phyloP scores from a whole-genome alignment of 2,888 invertebrate species.

The Neria commutata region DNA sequence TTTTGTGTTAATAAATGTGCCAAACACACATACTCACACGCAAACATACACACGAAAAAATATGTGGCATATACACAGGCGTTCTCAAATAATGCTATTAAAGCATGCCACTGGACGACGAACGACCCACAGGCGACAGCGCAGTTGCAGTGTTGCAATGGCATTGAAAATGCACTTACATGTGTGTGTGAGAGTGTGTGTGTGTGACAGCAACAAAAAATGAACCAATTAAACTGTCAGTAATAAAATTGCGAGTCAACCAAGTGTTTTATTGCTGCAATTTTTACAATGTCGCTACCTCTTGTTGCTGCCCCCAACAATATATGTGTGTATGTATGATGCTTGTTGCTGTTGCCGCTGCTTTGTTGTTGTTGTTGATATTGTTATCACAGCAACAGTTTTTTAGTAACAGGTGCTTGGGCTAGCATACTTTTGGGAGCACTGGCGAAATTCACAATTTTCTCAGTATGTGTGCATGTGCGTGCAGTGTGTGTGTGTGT shows the following conservation, averaged over 20 bases:
- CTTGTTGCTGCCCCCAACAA: constrained; percentile 20
- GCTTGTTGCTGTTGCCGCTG: constrained; percentile 21
- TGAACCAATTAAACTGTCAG: constrained; percentile 58
- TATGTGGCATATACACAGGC: constrained; percentile 36
- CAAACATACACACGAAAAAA: constrained; percentile 31
- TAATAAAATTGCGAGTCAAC: constrained; percentile 50
- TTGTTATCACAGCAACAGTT: not conserved
- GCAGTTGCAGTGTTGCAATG: not conserved
- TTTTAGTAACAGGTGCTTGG: constrained; percentile 1
- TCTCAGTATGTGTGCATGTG: not conserved
- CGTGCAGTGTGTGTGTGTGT: not conserved
- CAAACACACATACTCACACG: not conserved
- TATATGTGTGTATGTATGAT: constrained; percentile 28
- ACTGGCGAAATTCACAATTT: constrained; percentile 18
- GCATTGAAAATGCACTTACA: no score
- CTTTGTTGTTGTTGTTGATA: not conserved
- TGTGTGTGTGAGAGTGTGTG: no score
- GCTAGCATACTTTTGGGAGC: constrained; percentile 11
- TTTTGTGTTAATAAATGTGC: constrained; percentile 16
- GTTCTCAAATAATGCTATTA: constrained; percentile 4
- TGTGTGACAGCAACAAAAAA: no score
- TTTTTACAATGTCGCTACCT: constrained; percentile 16
- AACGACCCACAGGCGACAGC: not conserved
- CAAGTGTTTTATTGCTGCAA: constrained; percentile 50
- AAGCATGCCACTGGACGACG: not conserved